These are phyloP conservation scores for Cyphomyrus discorhynchus DNA, from an alignment of 2,113 vertebrate species.

Conservation along the genomic window DNA sequence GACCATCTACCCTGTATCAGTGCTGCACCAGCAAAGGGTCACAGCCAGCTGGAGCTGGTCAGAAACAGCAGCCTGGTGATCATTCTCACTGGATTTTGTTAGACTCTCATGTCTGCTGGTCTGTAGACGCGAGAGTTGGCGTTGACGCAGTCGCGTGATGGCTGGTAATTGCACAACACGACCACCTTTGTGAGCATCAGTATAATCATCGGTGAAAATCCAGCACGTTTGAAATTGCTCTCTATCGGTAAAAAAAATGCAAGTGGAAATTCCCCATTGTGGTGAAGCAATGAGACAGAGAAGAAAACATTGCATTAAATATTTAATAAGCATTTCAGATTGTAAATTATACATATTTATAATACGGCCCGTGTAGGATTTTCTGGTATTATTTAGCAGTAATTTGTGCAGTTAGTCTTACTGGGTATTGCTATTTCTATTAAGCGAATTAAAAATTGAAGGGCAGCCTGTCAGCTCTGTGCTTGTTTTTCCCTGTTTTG, in stretches of 20 bases:
- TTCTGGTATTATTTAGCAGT: neutral
- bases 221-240: neutral
- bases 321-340: neutral
- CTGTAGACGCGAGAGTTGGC: neutral
- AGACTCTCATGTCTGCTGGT: neutral
- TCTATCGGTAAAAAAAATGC: neutral
- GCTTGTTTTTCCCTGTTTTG: neutral
- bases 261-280: neutral
- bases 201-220: neutral
- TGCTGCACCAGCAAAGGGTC: neutral
- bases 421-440: neutral
- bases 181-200: neutral
- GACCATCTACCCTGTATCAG: neutral
- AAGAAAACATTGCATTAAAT: neutral
- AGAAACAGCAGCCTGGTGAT: neutral
- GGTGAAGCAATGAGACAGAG: neutral
- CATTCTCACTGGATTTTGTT: neutral
- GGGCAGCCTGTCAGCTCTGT: neutral
- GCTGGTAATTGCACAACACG: too few species aligned
- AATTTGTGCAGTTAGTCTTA: neutral
- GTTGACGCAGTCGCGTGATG: neutral
- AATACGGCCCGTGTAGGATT: neutral
- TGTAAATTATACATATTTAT: conserved; percentile 3
- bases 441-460: neutral
- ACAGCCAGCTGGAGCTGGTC: neutral